Evolutionary conservation across 1,140 invertebrate species (phyloP), one percentile per base, ranked within the genome.

Genomic region (Drosophila equinoxialis): DNA sequence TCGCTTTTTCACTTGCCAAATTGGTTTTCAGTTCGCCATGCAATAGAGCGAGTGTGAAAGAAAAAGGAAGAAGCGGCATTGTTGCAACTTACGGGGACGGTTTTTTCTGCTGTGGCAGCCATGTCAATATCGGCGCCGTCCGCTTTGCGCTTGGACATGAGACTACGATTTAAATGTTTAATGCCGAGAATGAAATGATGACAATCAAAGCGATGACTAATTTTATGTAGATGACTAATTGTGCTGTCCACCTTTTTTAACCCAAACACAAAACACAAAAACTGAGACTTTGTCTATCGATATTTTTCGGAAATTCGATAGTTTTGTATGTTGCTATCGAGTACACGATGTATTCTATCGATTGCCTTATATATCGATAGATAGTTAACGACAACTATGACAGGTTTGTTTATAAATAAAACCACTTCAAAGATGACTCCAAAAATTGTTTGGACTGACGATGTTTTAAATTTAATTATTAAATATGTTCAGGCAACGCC

Each of bases 111-210:
- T 33, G 61, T n/a, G 3, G 57, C 37, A 39, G 68, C 64, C 83
- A 86, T 86, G 14, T 66, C 65, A 3, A n/a, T 39, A 42, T 30
- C 35, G 55, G 51, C 26, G 7, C n/a, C n/a, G 30, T 82, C 78
- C n/a, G 74, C 62, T 58, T 81, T 81, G 1, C 70, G 67, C 39
- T 86, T 84, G 51, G 81, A 68, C 78, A 83, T 84, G 11, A 23
- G 45, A 51, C 45, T 2, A 23, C 20, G 13, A 23, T 51, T 51
- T 11, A 51, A 10, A 14, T 51, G 45, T 51, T 51, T 20, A 11
- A 51, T 4, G 45, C 45, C 8, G 20, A 10, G 17, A 23, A 3
- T 51, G 1, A 51, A 51, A 51, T 20, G 17, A 17, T 51, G 2
- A 8, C 1, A 23, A 51, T 23, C 23, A 1, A 23, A 11, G 17